Evolutionary conservation across 2,797 vertebrate genomes (phyloP), one percentile per base, ranked within the genome.

Genomic region (Sebastes cheni): DNA sequence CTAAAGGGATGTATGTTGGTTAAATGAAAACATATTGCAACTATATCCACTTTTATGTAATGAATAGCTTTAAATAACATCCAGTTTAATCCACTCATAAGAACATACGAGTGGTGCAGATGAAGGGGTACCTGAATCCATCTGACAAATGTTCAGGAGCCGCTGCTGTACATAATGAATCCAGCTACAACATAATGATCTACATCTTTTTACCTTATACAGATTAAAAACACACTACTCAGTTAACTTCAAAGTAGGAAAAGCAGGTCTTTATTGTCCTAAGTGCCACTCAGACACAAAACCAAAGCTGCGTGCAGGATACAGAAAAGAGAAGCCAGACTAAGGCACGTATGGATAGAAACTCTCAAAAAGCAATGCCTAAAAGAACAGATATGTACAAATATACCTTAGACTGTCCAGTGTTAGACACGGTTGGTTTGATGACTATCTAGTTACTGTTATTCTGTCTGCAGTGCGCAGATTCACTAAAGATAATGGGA

Each of bases 341-440:
- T 84, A 90, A 93, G 91, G 93, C 91, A 94, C 92, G 58, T 82
- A 68, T 52, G 82, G 85, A 90, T 69, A 81, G 58, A 89, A 86
- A 81, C 54, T 85, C 67, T 81, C 52, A 30, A 65, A 64, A 73
- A 81, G 22, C 84, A 61, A 52, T 68, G 75, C 65, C 77, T 62
- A 55, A 72, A 77, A 83, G 36, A 67, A 69, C 70, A 46, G 59
- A 86, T 71, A n/a, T 81, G 61, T 82, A 89, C 83, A 90, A 71
- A 81, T 58, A 75, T 30, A 75, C 22, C 46, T 72, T 67, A 10
- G 22, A 70, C 72, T 87, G 77, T 89, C 85, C 88, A 91, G 89
- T 86, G 90, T 89, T 61, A 67, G 67, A 86, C 76, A 46, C 29
- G 71, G 20, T 36, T 59, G 60, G 58, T 77, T 58, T 80, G 22